Percentiles rank a stretch among this genome's conserved stretches.
Conservation (phyloP, 2,113 vertebrate species). For the Nyctibius bracteatus region DNA sequence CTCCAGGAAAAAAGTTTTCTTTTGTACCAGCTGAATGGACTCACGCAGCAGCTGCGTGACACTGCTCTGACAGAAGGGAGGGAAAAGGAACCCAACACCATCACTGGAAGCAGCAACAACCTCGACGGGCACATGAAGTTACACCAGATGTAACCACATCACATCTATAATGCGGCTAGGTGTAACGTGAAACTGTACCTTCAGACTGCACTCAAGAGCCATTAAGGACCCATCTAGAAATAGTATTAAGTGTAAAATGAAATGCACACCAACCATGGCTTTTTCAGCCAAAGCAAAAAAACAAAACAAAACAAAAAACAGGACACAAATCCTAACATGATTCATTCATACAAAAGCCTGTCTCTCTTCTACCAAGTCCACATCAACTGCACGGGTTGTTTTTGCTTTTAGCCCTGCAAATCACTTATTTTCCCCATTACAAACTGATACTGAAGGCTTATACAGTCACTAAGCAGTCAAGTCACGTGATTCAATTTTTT, state of each 20-base stretch:
- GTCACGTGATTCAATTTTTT: background rate
- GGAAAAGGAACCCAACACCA: background rate
- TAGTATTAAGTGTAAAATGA: background rate
- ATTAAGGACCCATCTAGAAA: background rate
- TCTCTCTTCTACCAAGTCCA: background rate
- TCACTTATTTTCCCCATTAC: background rate
- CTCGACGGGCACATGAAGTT: accelerated
- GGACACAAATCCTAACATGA: accelerated
- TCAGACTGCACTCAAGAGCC: background rate
- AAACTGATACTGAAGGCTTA: background rate
- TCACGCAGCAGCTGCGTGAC: accelerated
- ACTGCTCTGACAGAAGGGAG: background rate
- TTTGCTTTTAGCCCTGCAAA: background rate
- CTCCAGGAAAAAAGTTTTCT: too few species aligned
- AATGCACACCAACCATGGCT: background rate
- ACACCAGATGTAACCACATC: background rate
- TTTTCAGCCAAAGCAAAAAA: background rate
- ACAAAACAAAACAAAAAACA: background rate
- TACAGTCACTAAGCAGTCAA: background rate
- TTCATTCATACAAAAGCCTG: background rate
- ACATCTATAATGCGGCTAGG: background rate
- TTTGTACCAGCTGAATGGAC: background rate
- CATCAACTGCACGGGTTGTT: background rate
- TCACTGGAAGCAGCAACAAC: background rate
- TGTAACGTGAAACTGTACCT: background rate